phyloP scores from a whole-genome alignment of 2,888 invertebrate species.

The Apamea crenata region DNA sequence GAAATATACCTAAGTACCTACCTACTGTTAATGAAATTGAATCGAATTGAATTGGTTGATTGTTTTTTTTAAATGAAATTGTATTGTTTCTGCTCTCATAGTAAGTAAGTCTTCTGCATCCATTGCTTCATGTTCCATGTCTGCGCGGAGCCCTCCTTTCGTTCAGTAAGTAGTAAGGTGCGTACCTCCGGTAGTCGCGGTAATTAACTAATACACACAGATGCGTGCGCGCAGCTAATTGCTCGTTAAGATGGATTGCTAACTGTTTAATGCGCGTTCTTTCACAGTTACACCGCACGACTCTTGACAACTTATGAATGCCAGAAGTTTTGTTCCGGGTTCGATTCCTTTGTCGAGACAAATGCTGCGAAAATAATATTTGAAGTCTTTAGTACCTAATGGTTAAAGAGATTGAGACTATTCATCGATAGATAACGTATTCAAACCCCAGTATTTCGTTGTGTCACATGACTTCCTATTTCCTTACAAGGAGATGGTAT shows the following conservation, averaged over 20 bases:
- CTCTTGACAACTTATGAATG: background rate
- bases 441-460: background rate
- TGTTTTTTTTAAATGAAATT: background rate
- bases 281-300: slow-evolving; percentile 2
- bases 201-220: slow-evolving; percentile 38
- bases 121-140: background rate
- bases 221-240: slow-evolving; percentile 45
- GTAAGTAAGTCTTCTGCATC: background rate
- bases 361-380: background rate
- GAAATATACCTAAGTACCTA: too few species aligned
- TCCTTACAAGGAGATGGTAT: slow-evolving; percentile 42
- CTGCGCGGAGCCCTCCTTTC: background rate
- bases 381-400: background rate
- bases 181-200: background rate
- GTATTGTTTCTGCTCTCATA: background rate
- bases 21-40: background rate
- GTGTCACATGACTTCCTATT: slow-evolving; percentile 39
- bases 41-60: background rate
- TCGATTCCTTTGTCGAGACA: background rate
- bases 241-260: slow-evolving; percentile 37
- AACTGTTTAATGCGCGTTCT: slow-evolving; percentile 40
- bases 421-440: slow-evolving; percentile 10
- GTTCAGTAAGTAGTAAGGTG: background rate
- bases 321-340: slow-evolving; percentile 2
- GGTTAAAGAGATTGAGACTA: background rate